phyloP scores from a whole-genome alignment of 2,113 vertebrate genomes.

The Galbula dea region DNA sequence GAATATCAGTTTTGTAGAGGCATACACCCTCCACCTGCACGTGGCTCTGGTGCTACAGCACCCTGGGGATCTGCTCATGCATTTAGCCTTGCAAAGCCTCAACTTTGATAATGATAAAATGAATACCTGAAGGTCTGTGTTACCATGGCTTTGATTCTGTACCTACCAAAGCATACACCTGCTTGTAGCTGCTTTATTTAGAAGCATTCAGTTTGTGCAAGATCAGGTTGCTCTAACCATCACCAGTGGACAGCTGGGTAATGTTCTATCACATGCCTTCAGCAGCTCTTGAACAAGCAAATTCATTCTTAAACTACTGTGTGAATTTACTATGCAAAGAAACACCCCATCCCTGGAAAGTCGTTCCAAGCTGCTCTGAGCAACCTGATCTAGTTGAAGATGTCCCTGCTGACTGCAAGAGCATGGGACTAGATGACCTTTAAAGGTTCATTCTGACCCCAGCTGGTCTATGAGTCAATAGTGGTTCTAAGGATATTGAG shows the following conservation, averaged over 20 bases:
- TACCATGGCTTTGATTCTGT: neutral
- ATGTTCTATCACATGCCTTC: neutral
- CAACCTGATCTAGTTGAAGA: too few relatives aligned
- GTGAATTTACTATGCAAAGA: too few relatives aligned
- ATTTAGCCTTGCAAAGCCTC: neutral
- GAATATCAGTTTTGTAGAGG: neutral
- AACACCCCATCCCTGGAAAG: too few relatives aligned
- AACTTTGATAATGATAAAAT: too few relatives aligned
- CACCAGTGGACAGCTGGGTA: too few relatives aligned
- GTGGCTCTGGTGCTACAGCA: neutral
- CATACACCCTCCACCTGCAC: neutral
- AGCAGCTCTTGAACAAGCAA: neutral
- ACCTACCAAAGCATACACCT: neutral
- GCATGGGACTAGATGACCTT: too few relatives aligned
- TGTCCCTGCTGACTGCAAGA: too few relatives aligned
- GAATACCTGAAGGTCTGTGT: neutral
- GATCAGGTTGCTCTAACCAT: neutral
- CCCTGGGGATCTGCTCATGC: accelerated
- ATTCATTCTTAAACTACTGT: too few relatives aligned
- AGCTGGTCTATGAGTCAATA: too few relatives aligned
- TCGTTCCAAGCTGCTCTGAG: too few relatives aligned
- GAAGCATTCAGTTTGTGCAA: neutral
- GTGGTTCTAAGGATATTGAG: too few relatives aligned
- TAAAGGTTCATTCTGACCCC: too few relatives aligned
- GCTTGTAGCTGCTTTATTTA: neutral